Base-by-base conservation (phyloP, 2,888 invertebrate genomes). In the Encarsia formosa region DNA sequence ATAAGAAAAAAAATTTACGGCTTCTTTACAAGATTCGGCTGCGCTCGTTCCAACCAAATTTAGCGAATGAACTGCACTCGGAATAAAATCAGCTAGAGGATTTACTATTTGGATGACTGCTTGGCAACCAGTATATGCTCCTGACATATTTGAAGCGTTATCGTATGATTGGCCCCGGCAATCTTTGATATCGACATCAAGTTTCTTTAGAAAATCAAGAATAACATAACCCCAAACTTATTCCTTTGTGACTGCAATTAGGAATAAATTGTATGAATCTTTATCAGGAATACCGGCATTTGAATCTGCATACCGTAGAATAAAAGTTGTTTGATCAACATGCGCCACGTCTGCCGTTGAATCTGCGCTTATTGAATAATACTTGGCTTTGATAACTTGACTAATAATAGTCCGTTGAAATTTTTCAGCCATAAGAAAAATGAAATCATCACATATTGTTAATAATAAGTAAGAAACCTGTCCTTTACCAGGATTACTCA, bases 391-490 rank as follows among this genome's bases (percentile, higher is more conserved):
- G 34, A 52, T 58, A 4, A 57, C 53, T 39, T 58, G 58, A n/a
- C 39, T 35, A 6, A 50, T 44, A 19, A 65, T 61, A 24, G 47
- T 40, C 24, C 59, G 51, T 11, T 56, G 52, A 35, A 63, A 56
- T 61, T 61, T 61, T 29, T 61, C 31, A 26, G 57, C 59, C 61
- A 69, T 63, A 24, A 67, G 50, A 34, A 41, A 26, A 59, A 66
- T 65, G 43, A 68, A 59, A 49, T 68, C 64, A 52, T 68, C 65
- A 48, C 65, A 66, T 45, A 63, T 54, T 31, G 63, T 64, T 56
- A 58, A 61, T 8, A 63, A 64, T 19, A 66, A 51, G 50, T 69
- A 68, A 4, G 59, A 61, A 16, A 57, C 59, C 13, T 46, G 49
- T 5, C 64, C 66, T 46, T 41, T 59, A 13, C 65, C 65, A 32